Evolutionary conservation across 2,888 invertebrate species (phyloP).

Genomic region (Ethmia dodecea): DNA sequence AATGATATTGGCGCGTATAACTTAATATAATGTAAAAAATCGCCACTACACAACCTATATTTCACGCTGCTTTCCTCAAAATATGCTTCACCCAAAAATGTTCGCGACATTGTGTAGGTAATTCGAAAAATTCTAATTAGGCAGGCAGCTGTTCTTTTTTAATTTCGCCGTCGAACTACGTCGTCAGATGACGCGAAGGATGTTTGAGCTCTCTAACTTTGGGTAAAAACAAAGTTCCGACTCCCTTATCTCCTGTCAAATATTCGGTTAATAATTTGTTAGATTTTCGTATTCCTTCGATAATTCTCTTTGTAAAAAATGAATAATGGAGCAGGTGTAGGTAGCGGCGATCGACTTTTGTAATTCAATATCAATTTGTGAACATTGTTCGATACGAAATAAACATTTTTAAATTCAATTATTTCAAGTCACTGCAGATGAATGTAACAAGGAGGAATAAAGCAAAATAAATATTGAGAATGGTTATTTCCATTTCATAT

Average conservation of each 20-base stretch:
- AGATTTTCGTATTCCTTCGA: background rate
- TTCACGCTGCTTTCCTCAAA: slow-evolving; percentile 21
- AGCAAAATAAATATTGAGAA: slow-evolving; percentile 58
- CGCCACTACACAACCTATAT: slow-evolving; percentile 10
- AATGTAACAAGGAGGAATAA: slow-evolving; percentile 33
- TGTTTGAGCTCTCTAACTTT: slow-evolving; percentile 41
- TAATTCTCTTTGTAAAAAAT: background rate
- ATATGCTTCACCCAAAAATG: slow-evolving; percentile 39
- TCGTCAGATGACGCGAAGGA: slow-evolving; percentile 59
- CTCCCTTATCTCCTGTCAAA: slow-evolving; percentile 36
- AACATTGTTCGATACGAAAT: too few relatives aligned
- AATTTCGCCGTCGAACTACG: slow-evolving; percentile 63
- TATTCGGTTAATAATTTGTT: slow-evolving; percentile 20
- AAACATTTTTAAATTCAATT: background rate
- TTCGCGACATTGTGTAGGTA: slow-evolving; percentile 46
- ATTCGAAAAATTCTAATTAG: slow-evolving; percentile 75
- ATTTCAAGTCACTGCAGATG: slow-evolving; percentile 28
- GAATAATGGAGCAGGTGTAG: slow-evolving; percentile 2
- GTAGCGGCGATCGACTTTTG: background rate
- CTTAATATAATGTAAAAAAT: slow-evolving; percentile 9
- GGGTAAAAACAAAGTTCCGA: slow-evolving; percentile 40
- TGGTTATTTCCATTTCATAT: slow-evolving; percentile 58
- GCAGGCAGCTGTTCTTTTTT: slow-evolving; percentile 65
- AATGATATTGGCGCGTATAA: background rate
- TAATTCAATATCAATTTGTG: background rate